Conservation (phyloP, 2,888 invertebrate species). For the Dynastes maya region DNA sequence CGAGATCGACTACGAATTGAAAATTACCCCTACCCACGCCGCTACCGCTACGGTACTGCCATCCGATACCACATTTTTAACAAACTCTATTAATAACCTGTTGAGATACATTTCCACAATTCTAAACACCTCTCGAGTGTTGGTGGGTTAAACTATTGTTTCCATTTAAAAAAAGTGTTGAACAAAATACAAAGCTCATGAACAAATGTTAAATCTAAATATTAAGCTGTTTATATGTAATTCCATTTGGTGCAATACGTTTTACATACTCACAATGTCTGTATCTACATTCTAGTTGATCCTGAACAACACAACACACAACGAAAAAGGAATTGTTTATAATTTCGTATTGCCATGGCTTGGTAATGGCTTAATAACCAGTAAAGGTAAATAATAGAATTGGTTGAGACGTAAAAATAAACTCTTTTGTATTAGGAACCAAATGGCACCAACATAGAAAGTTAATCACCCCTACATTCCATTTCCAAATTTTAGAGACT, state of each 20-base stretch:
- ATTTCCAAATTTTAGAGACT: slow-evolving; percentile 62
- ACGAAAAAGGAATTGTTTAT: slow-evolving; percentile 28
- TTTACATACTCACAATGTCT: no score
- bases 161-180: no score
- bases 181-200: background rate
- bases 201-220: background rate
- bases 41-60: no score
- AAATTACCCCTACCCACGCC: no score
- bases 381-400: slow-evolving; percentile 22
- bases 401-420: no score
- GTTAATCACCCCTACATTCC: slow-evolving; percentile 63
- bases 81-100: no score
- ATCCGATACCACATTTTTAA: no score
- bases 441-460: slow-evolving; percentile 62
- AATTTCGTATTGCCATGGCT: slow-evolving; percentile 38
- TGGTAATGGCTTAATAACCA: slow-evolving; percentile 43
- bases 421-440: slow-evolving; percentile 47
- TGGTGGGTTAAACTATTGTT: no score
- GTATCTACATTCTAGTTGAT: slow-evolving; percentile 15
- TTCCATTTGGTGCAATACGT: no score
- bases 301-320: slow-evolving; percentile 37
- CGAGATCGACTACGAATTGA: no score
- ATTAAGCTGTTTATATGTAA: background rate
- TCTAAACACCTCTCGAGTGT: no score
- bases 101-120: no score